Evolutionary conservation across 2,888 invertebrate genomes (phyloP), one percentile per base, ranked within the genome.

Genomic region (Megalurothrips usitatus): DNA sequence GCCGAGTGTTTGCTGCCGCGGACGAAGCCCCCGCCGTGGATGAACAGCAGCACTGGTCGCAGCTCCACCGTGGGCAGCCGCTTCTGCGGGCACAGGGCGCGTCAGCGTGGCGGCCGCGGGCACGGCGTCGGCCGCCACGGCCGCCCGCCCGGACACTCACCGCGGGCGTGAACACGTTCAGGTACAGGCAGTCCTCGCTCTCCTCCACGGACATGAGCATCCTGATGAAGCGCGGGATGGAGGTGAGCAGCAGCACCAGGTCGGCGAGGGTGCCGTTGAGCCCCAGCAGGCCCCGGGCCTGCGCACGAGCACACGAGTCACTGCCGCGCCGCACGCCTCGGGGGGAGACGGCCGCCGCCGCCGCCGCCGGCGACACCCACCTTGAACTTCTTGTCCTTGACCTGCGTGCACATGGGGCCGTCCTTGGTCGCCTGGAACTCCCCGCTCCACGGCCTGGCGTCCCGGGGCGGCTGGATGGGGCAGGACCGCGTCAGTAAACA

Each of bases 41-140:
- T 88, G 91, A 91, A 92, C 2, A 92, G 90, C 90, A 92, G 91
- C n/a, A 92, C 92, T 0, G 91, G 91, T 52, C 90, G 85, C 0
- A 34, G 49, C 43, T 11, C 34, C 34, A 6, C 2, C 6, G 14
- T 19, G 58, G 58, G 58, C 11, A 58, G 58, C 14, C 58, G 58
- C 58, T 34, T 10, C 34, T 79, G 26, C 43, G 34, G 34, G 6
- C 2, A 58, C 58, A 58, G 17, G 14, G 52, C 52, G 52, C n/a
- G n/a, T n/a, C n/a, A n/a, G n/a, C n/a, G n/a, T n/a, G n/a, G n/a
- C n/a, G n/a, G n/a, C n/a, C n/a, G n/a, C n/a, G n/a, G n/a, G n/a
- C n/a, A n/a, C n/a, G n/a, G n/a, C n/a, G n/a, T n/a, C n/a, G n/a
- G n/a, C n/a, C n/a, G n/a, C n/a, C n/a, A n/a, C n/a, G n/a, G n/a